Conservation (phyloP, 2,797 vertebrate species). For the Propithecus perrieri region DNA sequence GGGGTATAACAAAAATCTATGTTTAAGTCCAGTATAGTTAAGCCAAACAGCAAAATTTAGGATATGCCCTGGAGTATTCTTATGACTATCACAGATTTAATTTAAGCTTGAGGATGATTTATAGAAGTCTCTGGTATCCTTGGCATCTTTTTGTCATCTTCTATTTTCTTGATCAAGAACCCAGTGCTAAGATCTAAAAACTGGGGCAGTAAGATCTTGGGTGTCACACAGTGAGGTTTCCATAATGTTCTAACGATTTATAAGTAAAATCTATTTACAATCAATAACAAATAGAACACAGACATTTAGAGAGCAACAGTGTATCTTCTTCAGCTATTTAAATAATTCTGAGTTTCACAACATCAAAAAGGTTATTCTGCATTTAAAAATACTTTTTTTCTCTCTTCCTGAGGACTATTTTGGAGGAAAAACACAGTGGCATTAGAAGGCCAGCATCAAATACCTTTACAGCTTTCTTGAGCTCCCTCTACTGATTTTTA, state of each 20-base stretch:
- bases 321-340: background rate
- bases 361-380: background rate
- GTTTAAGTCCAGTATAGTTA: background rate
- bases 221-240: background rate
- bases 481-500: conserved; percentile 48
- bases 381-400: background rate
- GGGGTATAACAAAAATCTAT: background rate
- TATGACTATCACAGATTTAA: background rate
- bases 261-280: background rate
- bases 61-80: background rate
- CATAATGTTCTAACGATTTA: background rate
- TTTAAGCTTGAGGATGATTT: background rate
- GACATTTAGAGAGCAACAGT: background rate
- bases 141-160: background rate
- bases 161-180: background rate
- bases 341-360: background rate
- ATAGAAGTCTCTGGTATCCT: background rate
- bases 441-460: background rate
- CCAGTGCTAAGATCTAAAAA: background rate
- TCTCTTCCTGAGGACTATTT: background rate
- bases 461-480: conserved; percentile 7
- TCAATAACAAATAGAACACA: background rate
- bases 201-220: background rate
- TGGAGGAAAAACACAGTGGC: background rate
- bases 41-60: background rate